Conservation (phyloP, 1,140 invertebrate genomes). For the Patella vulgata region DNA sequence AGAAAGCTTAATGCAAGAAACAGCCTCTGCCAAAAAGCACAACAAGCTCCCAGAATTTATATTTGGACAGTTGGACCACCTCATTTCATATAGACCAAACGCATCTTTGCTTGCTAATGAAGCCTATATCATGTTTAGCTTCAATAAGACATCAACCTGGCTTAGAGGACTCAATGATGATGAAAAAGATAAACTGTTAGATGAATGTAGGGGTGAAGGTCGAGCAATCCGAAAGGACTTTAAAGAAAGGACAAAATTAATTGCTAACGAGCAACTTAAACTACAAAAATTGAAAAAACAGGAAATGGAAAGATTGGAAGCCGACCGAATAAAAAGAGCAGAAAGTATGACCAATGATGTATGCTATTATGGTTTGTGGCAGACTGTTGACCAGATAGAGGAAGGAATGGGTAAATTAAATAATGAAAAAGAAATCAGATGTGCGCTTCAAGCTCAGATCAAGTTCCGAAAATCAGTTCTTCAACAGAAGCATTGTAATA, state of each 20-base stretch:
- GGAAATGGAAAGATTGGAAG: constrained; percentile 10
- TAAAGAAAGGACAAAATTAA: neutral
- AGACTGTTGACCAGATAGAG: constrained; percentile 13
- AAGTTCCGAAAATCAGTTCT: constrained; percentile 25
- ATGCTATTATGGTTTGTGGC: constrained; percentile 25
- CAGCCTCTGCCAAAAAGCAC: constrained; percentile 8
- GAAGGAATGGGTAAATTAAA: neutral
- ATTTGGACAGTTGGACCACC: too few species aligned
- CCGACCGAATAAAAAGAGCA: constrained; percentile 3
- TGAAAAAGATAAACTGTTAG: constrained; percentile 8
- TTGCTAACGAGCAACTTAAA: neutral
- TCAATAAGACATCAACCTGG: constrained; percentile 21
- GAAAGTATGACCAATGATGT: constrained; percentile 20
- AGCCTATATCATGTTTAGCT: too few species aligned
- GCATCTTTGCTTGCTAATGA: too few species aligned
- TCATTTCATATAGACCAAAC: too few species aligned
- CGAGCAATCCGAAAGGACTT: constrained; percentile 5
- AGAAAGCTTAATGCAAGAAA: neutral
- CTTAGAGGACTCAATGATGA: neutral
- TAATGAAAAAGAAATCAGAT: constrained; percentile 17
- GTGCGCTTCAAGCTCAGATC: constrained; percentile 22
- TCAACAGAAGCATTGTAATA: constrained; percentile 3
- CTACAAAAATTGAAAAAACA: constrained; percentile 12
- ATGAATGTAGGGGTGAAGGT: neutral
- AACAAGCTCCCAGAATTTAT: too few species aligned